Conservation (phyloP, 2,888 invertebrate species). For the Zeuzera pyrina region DNA sequence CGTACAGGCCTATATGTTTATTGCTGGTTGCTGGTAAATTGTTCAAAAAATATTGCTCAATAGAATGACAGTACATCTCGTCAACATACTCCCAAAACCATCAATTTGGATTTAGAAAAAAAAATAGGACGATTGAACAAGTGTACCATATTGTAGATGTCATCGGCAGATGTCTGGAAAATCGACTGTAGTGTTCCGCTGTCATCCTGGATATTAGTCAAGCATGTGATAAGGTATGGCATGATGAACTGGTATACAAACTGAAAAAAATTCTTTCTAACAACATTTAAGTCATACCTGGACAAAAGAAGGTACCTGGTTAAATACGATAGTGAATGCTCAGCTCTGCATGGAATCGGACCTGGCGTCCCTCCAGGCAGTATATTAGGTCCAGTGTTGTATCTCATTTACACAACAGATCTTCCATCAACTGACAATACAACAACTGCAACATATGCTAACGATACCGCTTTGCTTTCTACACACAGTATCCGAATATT, state of each 20-base stretch:
- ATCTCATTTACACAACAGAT: neutral
- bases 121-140: slow-evolving; percentile 5
- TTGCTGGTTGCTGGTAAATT: slow-evolving; percentile 7
- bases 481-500: too few species aligned
- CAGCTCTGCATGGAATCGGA: neutral
- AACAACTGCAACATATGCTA: neutral
- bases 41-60: slow-evolving; percentile 6
- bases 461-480: neutral
- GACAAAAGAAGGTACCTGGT: neutral
- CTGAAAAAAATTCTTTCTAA: neutral
- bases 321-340: neutral
- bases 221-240: slow-evolving; percentile 7
- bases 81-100: slow-evolving; percentile 2
- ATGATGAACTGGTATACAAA: neutral
- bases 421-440: neutral
- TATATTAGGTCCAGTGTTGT: neutral
- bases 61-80: neutral
- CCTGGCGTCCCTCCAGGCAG: neutral
- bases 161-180: neutral
- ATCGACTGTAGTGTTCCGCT: slow-evolving; percentile 2
- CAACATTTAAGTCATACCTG: neutral
- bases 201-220: slow-evolving; percentile 7
- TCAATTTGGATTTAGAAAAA: slow-evolving; percentile 9
- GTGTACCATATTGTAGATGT: neutral
- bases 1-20: slow-evolving; percentile 9